Evolutionary conservation across 2,888 invertebrate genomes (phyloP).

Genomic region (Stenchaetothrips biformis): DNA sequence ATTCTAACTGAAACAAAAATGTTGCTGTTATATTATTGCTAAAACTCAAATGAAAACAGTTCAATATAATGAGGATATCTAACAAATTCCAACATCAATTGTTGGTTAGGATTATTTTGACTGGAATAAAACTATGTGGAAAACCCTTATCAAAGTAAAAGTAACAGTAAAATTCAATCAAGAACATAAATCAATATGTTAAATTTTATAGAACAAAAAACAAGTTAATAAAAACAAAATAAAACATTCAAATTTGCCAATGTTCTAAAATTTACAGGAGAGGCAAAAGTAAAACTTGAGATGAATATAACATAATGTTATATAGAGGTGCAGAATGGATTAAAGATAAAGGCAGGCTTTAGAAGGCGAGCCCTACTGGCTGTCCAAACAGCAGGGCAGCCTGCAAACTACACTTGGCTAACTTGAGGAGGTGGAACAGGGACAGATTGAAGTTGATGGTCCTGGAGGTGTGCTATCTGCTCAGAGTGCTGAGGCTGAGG

Average conservation of each 20-base stretch:
- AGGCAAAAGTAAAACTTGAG: not conserved
- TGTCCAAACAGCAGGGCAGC: constrained; percentile 22
- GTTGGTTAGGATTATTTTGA: not conserved
- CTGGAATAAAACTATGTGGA: too few species aligned
- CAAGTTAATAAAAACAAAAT: not conserved
- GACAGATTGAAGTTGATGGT: not conserved
- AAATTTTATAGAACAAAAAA: not conserved
- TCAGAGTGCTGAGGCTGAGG: not conserved
- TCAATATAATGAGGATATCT: not conserved
- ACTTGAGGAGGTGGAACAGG: not conserved
- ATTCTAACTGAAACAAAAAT: not conserved
- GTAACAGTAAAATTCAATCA: not conserved
- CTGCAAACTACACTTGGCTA: not conserved
- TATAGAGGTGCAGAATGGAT: not conserved
- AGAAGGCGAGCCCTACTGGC: constrained; percentile 19
- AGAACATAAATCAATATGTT: too few species aligned
- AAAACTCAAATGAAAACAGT: not conserved
- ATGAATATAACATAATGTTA: not conserved
- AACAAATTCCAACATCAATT: not conserved
- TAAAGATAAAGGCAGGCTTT: not conserved
- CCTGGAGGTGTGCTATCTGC: not conserved
- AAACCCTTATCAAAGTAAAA: not conserved
- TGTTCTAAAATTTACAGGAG: not conserved
- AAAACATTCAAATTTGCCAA: not conserved
- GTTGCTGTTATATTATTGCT: not conserved